Evolutionary conservation across 1,140 invertebrate species (phyloP), one percentile per base, ranked within the genome.

Genomic region (Cephus cinctus): DNA sequence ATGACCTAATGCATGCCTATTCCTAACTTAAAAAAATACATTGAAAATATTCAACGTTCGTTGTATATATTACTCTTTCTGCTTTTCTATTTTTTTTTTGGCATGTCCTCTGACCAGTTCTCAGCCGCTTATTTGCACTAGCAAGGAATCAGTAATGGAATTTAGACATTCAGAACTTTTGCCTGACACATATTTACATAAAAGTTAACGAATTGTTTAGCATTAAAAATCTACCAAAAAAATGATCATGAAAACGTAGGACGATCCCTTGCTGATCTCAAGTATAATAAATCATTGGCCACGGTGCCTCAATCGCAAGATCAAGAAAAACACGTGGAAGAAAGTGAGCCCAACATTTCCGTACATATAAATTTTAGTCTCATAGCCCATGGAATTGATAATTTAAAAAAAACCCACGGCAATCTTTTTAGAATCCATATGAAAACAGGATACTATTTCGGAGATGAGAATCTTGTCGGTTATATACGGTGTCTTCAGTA

Each of bases 71-170:
- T 61, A 70, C 50, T 72, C 53, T 68, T 22, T 61, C 56, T 55
- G 39, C 56, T 75, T 74, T 51, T 72, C 53, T 68, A 20, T 61
- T 57, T 55, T 36, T 55, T 75, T 74, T 76, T 76, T 75, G 74
- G 74, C 73, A 76, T 76, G 63, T 72, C 63, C 60, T 66, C 53
- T 57, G 67, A 72, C 67, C 65, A 69, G 59, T 22, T 42, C 30
- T 20, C 50, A 46, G 56, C 52, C 50, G 38, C 27, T 31, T n/a
- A 25, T n/a, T 43, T 31, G 41, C 41, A 15, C 16, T 42, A 12
- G 40, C 40, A 27, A 42, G 11, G 40, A 42, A 27, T 18, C 22
- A 42, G 14, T n/a, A n/a, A n/a, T n/a, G n/a, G 23, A 27, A 44
- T 21, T 44, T 32, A 9, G 38, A 45, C 32, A 25, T 35, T 45